Evolutionary conservation across 2,888 invertebrate genomes (phyloP).

Genomic region (Terebella lapidaria): DNA sequence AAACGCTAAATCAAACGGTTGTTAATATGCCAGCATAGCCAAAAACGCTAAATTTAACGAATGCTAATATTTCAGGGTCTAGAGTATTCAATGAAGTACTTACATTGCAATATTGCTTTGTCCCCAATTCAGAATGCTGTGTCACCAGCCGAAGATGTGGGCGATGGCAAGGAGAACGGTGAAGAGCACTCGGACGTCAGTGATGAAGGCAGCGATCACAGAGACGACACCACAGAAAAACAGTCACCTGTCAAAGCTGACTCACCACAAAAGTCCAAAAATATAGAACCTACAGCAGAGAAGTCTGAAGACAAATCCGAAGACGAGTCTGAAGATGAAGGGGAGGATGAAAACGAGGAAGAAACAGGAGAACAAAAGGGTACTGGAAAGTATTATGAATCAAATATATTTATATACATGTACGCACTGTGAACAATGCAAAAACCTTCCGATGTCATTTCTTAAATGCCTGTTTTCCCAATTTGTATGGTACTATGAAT

Average conservation of each 20-base stretch:
- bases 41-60: too few relatives aligned
- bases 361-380: too few relatives aligned
- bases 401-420: too few relatives aligned
- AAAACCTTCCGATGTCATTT: too few relatives aligned
- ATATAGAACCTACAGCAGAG: background rate
- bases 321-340: background rate
- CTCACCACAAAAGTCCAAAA: background rate
- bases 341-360: background rate
- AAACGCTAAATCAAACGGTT: too few relatives aligned
- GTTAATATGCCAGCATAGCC: too few relatives aligned
- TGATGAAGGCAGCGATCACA: background rate
- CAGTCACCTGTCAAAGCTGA: background rate
- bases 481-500: background rate
- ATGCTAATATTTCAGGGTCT: too few relatives aligned
- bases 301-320: background rate
- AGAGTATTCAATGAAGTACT: too few relatives aligned
- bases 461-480: background rate
- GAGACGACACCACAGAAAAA: background rate
- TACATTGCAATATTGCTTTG: too few relatives aligned
- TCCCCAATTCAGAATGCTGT: background rate
- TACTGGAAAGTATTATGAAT: too few relatives aligned
- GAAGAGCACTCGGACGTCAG: background rate
- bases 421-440: too few relatives aligned
- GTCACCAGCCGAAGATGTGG: background rate
- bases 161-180: too few relatives aligned